A percentile compares a stretch with the other conserved stretches of the same genome.
phyloP scores from a whole-genome alignment of 2,113 vertebrate genomes.

The Labrus mixtus region DNA sequence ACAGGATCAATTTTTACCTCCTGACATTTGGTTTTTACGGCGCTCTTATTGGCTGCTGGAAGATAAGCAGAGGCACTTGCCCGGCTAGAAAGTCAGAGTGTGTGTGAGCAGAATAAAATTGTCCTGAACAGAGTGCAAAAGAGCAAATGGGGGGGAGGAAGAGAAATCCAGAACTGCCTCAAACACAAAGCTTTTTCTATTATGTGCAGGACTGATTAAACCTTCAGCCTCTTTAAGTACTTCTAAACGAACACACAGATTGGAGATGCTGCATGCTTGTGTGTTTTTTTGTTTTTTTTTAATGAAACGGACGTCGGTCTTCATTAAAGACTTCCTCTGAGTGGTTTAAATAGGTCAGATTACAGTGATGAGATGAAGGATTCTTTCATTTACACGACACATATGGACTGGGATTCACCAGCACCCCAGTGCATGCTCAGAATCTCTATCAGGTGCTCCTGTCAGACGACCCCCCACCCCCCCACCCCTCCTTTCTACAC shows the following conservation, averaged over 20 bases:
- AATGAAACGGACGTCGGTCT: conserved; percentile 8
- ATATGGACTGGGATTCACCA: conserved; percentile 62
- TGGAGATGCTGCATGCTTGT: conserved; percentile 34
- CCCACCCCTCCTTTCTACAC: not conserved
- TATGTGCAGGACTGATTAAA: conserved; percentile 43
- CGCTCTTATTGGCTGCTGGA: conserved; percentile 36
- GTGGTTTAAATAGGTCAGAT: conserved; percentile 55
- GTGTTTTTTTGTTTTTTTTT: conserved; percentile 4
- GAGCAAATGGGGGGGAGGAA: conserved; percentile 15
- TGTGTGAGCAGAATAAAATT: conserved; percentile 58
- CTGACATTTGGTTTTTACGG: conserved; percentile 58
- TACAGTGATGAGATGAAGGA: conserved; percentile 29
- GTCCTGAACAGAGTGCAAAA: conserved; percentile 12
- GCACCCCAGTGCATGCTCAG: conserved; percentile 66
- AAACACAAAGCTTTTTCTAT: conserved; percentile 38
- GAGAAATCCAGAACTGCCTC: conserved; percentile 25
- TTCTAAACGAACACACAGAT: conserved; percentile 50
- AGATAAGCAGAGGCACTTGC: conserved; percentile 51
- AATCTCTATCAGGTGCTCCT: conserved; percentile 74
- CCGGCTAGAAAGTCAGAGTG: conserved; percentile 26
- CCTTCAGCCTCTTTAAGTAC: conserved; percentile 7
- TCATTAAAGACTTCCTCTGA: conserved; percentile 24
- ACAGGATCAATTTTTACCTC: conserved; percentile 59
- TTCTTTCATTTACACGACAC: conserved; percentile 69
- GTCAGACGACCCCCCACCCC: conserved; percentile 18